Evolutionary conservation across 2,797 vertebrate genomes (phyloP).

Genomic region (Hyperoplus immaculatus): DNA sequence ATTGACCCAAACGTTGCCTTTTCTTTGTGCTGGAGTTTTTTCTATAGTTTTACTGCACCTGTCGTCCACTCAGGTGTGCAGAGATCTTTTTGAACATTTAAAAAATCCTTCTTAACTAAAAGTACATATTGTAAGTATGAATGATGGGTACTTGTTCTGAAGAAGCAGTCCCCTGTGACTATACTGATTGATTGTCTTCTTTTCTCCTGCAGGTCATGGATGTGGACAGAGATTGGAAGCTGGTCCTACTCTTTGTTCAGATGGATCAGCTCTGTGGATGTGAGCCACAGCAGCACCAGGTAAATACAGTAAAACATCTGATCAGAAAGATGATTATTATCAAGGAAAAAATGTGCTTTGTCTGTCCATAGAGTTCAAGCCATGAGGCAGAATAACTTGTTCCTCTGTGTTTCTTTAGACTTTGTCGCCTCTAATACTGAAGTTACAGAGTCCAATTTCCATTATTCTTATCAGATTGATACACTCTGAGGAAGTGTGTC

Average conservation of each 20-base stretch:
- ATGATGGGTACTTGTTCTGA: too few relatives aligned
- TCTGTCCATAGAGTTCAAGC: not conserved
- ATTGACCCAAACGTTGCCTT: too few relatives aligned
- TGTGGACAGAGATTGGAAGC: slow-evolving; percentile 70
- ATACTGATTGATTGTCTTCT: too few relatives aligned
- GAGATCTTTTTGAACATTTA: too few relatives aligned
- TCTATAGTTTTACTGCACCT: too few relatives aligned
- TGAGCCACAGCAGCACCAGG: slow-evolving; percentile 68
- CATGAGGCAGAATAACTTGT: not conserved
- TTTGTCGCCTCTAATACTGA: not conserved
- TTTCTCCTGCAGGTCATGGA: slow-evolving; percentile 48
- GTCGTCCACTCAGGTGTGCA: too few relatives aligned
- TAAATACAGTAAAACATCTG: slow-evolving; percentile 36
- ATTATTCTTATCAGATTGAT: not conserved
- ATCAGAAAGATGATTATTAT: not conserved
- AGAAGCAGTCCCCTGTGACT: too few relatives aligned
- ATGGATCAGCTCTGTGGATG: slow-evolving; percentile 73
- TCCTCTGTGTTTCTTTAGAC: slow-evolving; percentile 13
- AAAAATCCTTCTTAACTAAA: too few relatives aligned
- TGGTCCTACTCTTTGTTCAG: slow-evolving; percentile 77
- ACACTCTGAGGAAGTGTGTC: not conserved
- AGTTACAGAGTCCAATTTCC: slow-evolving; percentile 2
- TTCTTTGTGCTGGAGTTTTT: too few relatives aligned
- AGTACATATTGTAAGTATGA: too few relatives aligned
- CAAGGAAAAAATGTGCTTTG: not conserved